Evolutionary conservation across 1,140 invertebrate genomes (phyloP).

Genomic region (Bombus waltoni): DNA sequence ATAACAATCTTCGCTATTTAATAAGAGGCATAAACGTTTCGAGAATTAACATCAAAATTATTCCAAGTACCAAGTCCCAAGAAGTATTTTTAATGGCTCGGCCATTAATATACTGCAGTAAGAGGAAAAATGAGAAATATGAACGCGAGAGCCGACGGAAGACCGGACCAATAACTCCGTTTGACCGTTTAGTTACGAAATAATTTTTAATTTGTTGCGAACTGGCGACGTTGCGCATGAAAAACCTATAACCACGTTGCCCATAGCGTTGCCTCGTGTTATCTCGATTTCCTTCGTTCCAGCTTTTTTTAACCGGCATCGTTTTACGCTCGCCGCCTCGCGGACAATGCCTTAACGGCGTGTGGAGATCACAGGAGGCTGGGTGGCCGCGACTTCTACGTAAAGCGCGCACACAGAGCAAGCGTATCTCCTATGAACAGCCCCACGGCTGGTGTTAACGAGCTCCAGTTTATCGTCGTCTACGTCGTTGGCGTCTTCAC

Average conservation of each 20-base stretch:
- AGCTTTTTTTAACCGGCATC: constrained; percentile 14
- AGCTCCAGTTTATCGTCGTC: constrained; percentile 65
- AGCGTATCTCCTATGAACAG: constrained; percentile 60
- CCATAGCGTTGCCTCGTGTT: not conserved
- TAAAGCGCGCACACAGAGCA: constrained; percentile 44
- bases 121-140: not conserved
- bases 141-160: no score
- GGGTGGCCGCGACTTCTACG: constrained; percentile 22
- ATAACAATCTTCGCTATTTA: no score
- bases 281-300: constrained; percentile 38
- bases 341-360: constrained; percentile 19
- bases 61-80: no score
- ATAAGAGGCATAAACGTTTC: not conserved
- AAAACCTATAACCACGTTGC: constrained; percentile 23
- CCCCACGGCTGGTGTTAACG: constrained; percentile 62
- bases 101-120: not conserved
- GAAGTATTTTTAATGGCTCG: no score
- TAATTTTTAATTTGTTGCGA: constrained; percentile 60
- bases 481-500: constrained; percentile 49
- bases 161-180: not conserved
- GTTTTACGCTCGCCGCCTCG: not conserved
- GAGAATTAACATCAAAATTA: not conserved
- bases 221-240: not conserved
- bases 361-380: not conserved
- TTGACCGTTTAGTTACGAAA: constrained; percentile 27